Conservation (phyloP, 2,113 vertebrate species). For the Axis porcinus region DNA sequence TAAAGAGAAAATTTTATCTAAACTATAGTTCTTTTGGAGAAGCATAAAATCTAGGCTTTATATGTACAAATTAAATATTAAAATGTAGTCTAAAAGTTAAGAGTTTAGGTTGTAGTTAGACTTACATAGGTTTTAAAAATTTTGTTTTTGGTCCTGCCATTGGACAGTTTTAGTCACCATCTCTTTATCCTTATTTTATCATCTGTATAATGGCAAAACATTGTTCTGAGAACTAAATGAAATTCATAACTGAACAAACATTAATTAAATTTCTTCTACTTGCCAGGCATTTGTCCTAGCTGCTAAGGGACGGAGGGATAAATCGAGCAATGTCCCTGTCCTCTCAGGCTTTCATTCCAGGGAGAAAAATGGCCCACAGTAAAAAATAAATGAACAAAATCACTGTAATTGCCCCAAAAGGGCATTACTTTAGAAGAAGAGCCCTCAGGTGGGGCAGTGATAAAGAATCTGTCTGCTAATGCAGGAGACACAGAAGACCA, state of each 20-base stretch:
- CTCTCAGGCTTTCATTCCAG: background rate
- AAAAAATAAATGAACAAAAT: background rate
- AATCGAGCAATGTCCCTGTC: background rate
- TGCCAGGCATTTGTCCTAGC: background rate
- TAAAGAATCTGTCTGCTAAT: background rate
- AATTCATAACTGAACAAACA: background rate
- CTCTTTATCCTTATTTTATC: background rate
- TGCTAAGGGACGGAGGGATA: background rate
- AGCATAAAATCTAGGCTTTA: background rate
- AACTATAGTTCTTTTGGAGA: background rate
- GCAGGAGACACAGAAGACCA: background rate
- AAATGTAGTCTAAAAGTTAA: conserved; percentile 1
- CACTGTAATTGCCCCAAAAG: background rate
- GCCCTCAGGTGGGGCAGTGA: background rate
- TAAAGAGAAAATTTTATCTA: background rate
- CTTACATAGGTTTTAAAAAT: background rate
- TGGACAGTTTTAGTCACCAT: background rate
- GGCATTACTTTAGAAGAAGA: background rate
- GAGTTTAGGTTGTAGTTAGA: background rate
- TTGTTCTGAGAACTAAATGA: background rate
- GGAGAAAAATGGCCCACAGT: background rate
- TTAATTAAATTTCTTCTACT: background rate
- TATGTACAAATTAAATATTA: background rate
- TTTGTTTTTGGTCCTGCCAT: background rate
- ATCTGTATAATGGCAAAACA: background rate